Base-by-base conservation (phyloP, 2,797 vertebrate genomes). In the Amphiprion clarkii region DNA sequence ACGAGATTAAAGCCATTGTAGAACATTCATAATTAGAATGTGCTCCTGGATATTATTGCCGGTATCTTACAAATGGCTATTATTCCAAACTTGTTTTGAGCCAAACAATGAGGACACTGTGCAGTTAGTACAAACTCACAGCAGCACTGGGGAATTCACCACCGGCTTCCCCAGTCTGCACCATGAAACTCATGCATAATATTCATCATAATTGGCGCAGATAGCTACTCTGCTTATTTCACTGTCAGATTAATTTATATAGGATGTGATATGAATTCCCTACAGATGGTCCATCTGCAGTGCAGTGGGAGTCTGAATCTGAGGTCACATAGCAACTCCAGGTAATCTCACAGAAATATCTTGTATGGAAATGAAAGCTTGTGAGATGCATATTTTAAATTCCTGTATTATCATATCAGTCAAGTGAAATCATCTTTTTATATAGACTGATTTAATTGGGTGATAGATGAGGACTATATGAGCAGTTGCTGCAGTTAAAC, bases 171-270 rank as follows among this genome's bases (percentile, higher is more conserved):
- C n/a, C 36, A 59, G 67, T 71, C 54, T 70, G 54, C 49, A 68
- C 74, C 4, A 8, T 70, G 63, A 83, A 85, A 68, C 64, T 67
- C 74, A 84, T 88, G 80, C 75, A 90, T 89, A 85, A 85, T 84
- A 87, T 86, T 88, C 69, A 74, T 74, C 75, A 79, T 86, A 76
- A 81, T 82, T 86, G 77, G 77, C 68, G 78, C 67, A 82, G 69
- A 85, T 88, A 81, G 81, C 70, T 68, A 51, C 78, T 81, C 62
- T 78, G 65, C 70, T 82, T 87, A 74, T 86, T 84, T 85, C 25
- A 5, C 82, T 84, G 78, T 89, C 89, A 90, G 69, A 84, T 86
- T 81, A 65, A 86, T 86, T 87, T 78, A 79, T 83, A 71, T 79
- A 71, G 65, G 62, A 72, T 76, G 67, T 76, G 77, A 86, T 82